phyloP scores from a whole-genome alignment of 2,888 invertebrate genomes.

The Aleiodes leptofemur region DNA sequence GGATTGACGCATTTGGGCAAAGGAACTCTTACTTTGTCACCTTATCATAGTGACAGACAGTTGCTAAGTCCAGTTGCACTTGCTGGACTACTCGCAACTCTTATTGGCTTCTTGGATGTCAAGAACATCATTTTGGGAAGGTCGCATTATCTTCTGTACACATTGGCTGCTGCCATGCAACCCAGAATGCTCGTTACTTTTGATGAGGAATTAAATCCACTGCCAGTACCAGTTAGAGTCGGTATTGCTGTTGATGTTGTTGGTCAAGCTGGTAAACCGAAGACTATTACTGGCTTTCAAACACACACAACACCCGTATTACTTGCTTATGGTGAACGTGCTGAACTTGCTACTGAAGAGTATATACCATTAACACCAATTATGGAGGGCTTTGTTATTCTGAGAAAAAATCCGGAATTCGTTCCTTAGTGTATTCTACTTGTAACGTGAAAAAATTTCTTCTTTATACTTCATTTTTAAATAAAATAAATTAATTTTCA shows the following conservation, averaged over 20 bases:
- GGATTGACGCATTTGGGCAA: slow-evolving; percentile 98
- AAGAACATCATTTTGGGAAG: slow-evolving; percentile 96
- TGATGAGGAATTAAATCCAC: slow-evolving; percentile 94
- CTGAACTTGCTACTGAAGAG: slow-evolving; percentile 98
- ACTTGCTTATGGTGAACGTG: slow-evolving; percentile 96
- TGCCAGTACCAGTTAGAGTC: slow-evolving; percentile 94
- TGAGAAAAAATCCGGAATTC: slow-evolving; percentile 91
- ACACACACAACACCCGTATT: slow-evolving; percentile 99
- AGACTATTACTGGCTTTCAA: slow-evolving; percentile 99
- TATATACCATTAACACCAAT: slow-evolving; percentile 95
- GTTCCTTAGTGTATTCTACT: slow-evolving; percentile 69
- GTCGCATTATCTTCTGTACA: slow-evolving; percentile 97
- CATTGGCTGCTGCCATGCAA: slow-evolving; percentile 98
- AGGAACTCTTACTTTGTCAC: slow-evolving; percentile 96
- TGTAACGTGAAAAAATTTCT: background rate
- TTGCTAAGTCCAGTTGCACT: slow-evolving; percentile 97
- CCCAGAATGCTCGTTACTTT: slow-evolving; percentile 99
- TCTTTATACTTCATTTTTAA: slow-evolving; percentile 33
- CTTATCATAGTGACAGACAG: slow-evolving; percentile 97
- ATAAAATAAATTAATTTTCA: slow-evolving; percentile 31
- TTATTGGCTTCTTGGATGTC: slow-evolving; percentile 96
- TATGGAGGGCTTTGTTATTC: slow-evolving; percentile 99
- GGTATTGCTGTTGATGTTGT: slow-evolving; percentile 99
- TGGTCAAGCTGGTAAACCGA: slow-evolving; percentile 99
- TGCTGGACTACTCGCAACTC: slow-evolving; percentile 94